These are phyloP conservation scores for Julus scanicus DNA, from an alignment of 2,888 invertebrate genomes.

Conservation along the genomic window DNA sequence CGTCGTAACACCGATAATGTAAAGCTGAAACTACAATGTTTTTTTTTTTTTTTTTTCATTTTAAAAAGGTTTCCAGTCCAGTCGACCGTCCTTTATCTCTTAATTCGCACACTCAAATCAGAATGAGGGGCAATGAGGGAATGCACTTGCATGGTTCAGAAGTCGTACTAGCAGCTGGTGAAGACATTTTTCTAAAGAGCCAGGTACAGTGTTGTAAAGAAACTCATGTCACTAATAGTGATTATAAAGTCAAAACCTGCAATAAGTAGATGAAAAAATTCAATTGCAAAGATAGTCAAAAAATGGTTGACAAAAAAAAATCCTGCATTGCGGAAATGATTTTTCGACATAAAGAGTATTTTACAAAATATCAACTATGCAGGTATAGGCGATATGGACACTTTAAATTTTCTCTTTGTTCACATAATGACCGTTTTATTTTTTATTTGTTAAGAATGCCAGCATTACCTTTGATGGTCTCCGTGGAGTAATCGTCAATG, in stretches of 20 bases:
- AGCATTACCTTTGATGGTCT: slow-evolving; percentile 61
- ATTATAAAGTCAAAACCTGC: no score
- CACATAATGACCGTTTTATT: no score
- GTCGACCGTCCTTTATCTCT: slow-evolving; percentile 75
- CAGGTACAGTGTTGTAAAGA: slow-evolving; percentile 58
- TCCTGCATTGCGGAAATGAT: background rate
- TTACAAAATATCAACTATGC: background rate
- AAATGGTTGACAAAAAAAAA: background rate
- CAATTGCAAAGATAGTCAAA: no score
- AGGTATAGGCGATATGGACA: background rate
- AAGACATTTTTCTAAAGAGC: slow-evolving; percentile 77
- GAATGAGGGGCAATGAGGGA: slow-evolving; percentile 83
- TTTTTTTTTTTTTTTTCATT: background rate
- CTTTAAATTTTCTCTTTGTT: background rate
- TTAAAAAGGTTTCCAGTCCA: slow-evolving; percentile 73
- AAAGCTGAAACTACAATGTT: background rate
- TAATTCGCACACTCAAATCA: slow-evolving; percentile 76
- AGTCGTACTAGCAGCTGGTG: slow-evolving; percentile 80
- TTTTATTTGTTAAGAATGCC: slow-evolving; percentile 61
- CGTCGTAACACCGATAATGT: background rate
- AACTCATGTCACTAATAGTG: no score
- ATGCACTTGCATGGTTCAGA: slow-evolving; percentile 70
- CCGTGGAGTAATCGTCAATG: slow-evolving; percentile 61
- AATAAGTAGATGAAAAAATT: no score
- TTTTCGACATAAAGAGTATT: background rate